phyloP scores from a whole-genome alignment of 1,140 invertebrate genomes.

The Capitella teleta region DNA sequence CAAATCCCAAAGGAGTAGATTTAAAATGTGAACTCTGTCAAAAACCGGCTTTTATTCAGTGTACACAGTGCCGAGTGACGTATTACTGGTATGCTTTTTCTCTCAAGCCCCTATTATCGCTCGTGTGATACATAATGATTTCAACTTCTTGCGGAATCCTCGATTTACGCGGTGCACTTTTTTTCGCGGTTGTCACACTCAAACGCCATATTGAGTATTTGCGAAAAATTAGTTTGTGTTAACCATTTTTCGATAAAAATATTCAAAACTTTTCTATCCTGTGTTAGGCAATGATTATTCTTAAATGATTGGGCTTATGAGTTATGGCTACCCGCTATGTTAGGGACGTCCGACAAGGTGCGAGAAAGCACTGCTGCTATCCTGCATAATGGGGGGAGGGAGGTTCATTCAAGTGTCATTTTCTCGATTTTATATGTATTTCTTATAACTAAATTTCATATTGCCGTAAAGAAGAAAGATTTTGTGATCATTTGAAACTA shows the following conservation, averaged over 20 bases:
- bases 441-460: no score
- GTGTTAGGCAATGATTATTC: neutral
- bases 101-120: slow-evolving; percentile 6
- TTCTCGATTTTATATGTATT: no score
- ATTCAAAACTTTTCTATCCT: neutral
- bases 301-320: neutral
- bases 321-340: no score
- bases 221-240: neutral
- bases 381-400: no score
- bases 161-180: neutral
- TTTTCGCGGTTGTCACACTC: neutral
- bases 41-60: slow-evolving; percentile 38
- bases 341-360: no score
- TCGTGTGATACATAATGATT: no score
- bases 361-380: no score
- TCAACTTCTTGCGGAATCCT: no score
- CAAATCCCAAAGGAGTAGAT: slow-evolving; percentile 38
- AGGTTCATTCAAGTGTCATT: no score
- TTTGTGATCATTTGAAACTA: no score
- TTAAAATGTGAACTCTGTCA: slow-evolving; percentile 39
- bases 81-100: slow-evolving; percentile 38
- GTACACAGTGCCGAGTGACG: slow-evolving; percentile 37
- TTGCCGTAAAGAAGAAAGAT: no score
- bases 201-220: neutral
- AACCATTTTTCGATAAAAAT: neutral